These are phyloP conservation scores for Spea hammondii DNA, from an alignment of 2,797 vertebrate species.

Conservation along the genomic window DNA sequence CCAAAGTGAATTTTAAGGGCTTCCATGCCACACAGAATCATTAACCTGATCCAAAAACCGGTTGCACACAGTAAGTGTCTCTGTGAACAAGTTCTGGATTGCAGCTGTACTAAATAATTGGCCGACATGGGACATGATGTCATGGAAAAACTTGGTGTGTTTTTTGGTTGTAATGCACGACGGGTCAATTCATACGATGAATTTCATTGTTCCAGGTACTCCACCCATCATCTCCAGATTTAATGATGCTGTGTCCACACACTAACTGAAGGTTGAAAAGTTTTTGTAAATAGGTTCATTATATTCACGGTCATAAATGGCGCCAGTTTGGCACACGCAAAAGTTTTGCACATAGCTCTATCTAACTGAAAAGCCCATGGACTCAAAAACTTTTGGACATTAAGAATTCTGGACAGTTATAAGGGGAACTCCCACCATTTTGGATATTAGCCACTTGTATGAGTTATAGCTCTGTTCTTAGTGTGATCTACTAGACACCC, in stretches of 20 bases:
- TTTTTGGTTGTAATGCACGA: neutral
- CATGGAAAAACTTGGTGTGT: slow-evolving; percentile 14
- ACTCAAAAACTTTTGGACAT: too few species aligned
- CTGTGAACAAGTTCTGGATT: neutral
- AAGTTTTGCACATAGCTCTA: too few species aligned
- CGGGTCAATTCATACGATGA: slow-evolving; percentile 11
- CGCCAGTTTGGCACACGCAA: too few species aligned
- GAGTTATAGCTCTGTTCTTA: too few species aligned
- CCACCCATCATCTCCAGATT: slow-evolving; percentile 16
- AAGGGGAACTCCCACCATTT: too few species aligned
- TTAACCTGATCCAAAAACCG: neutral
- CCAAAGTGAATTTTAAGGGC: neutral
- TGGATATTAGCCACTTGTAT: too few species aligned
- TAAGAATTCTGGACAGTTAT: too few species aligned
- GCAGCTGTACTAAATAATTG: slow-evolving; percentile 18
- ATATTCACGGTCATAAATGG: too few species aligned
- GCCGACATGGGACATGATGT: slow-evolving; percentile 25
- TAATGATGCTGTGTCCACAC: slow-evolving; percentile 7
- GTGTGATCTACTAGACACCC: too few species aligned
- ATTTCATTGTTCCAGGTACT: slow-evolving; percentile 14
- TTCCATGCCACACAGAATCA: neutral
- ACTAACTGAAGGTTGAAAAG: neutral
- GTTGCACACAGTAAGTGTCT: neutral
- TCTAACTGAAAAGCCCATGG: too few species aligned
- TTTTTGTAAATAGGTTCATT: too few species aligned